Evolutionary conservation across 2,797 vertebrate species (phyloP), one percentile per base, ranked within the genome.

Genomic region (Argya squamiceps): DNA sequence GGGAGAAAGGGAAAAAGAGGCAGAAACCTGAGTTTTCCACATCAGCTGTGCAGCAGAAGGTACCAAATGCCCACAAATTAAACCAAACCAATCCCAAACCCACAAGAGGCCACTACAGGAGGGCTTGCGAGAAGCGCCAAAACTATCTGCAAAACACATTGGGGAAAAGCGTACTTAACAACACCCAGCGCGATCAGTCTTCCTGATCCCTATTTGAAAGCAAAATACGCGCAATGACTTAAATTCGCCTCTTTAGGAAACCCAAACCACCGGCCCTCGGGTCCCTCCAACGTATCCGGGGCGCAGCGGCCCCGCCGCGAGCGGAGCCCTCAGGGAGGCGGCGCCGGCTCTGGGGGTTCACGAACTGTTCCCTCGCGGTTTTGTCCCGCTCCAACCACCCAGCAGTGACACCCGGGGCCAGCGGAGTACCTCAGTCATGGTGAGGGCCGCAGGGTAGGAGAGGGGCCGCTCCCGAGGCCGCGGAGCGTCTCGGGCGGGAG

Each of bases 351-450:
- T 0, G 37, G 10, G 70, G 4, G 5, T 1, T 29, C 29, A 13
- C 0, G 17, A 32, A 8, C 52, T 4, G 27, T 19, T 6, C 7
- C 11, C 1, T 8, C 9, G 6, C 20, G 4, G 8, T 34, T 65
- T 5, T 1, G 29, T 5, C 26, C 68, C 11, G 37, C 15, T 39
- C 49, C 41, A 27, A 53, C 27, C 11, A 12, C 74, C 74, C 6
- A 15, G 47, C 63, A 20, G 34, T 47, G 29, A 12, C 75, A 14
- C 20, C 56, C 89, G 3, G n/a, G 7, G 4, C 68, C 81, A 5
- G 39, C 58, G 11, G 60, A 15, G 27, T 96, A 97, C 94, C 94
- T 95, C 79, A 2, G 76, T 14, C 93, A 95, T 94, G 83, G 76
- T 79, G 92, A 46, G 47, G 32, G 49, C n/a, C 16, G 15, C 47